Evolutionary conservation across 2,113 vertebrate species (phyloP), one percentile per base, ranked within the genome.

Genomic region (Zosterops lateralis): DNA sequence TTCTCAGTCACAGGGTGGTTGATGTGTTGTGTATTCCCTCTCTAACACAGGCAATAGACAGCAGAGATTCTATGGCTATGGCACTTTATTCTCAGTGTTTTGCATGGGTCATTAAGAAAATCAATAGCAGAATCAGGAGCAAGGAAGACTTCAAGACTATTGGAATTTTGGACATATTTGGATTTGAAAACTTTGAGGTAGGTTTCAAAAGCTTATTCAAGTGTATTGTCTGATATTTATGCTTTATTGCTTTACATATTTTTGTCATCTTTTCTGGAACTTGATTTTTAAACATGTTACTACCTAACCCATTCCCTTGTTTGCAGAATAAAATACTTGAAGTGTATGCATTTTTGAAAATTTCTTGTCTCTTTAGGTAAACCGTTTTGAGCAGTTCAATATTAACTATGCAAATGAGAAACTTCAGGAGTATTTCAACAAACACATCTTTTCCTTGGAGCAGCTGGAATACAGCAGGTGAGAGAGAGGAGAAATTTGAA

Each of bases 351-450:
- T 62, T 82, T 86, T 75, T 84, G 6, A 87, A 80, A 75, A 70
- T 42, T 18, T 89, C 31, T 76, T 90, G 64, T 80, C 67, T 54
- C 68, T 72, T 76, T 90, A 99, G 99, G 98, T 99, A 68, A 99
- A 99, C 95, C 99, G 97, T 96, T 99, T 99, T 72, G 99, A 99
- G 95, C 99, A 99, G 97, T 99, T 99, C 98, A 99, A 98, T 96
- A 99, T 99, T 96, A 99, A 99, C 98, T 99, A 99, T 98, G 99
- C 99, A 97, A 99, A 99, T 51, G 99, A 99, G 87, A 99, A 99
- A 89, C 99, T 99, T 62, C 99, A 99, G 97, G 99, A 99, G 75
- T 99, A 99, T 96, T 99, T 99, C 95, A 99, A 99, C 96, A 99
- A 99, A 89, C 99, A 99, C 96, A 99, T 99, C 62, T 99, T 99